Evolutionary conservation across 2,888 invertebrate species (phyloP).

Genomic region (Gymnocheta viridis): DNA sequence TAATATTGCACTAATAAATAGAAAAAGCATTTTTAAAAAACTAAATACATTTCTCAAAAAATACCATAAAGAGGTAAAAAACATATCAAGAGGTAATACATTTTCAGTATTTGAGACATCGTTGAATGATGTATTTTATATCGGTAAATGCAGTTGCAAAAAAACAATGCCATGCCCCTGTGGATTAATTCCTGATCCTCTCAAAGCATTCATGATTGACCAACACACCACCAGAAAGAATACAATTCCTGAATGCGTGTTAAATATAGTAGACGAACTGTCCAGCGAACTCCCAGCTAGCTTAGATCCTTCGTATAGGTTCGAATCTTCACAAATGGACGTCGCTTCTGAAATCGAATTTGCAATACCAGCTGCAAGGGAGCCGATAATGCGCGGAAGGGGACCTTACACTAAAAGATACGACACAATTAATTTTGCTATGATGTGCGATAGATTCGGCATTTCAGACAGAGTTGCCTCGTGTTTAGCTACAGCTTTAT

Average conservation of each 20-base stretch:
- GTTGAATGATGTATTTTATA: slow-evolving; percentile 2
- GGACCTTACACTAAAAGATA: slow-evolving; percentile 10
- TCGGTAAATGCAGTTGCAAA: slow-evolving; percentile 10
- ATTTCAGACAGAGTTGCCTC: no score
- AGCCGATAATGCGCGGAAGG: slow-evolving; percentile 23
- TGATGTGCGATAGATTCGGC: no score
- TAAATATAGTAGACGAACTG: neutral
- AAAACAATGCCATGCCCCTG: slow-evolving; percentile 13
- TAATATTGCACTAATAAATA: no score
- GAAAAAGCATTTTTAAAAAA: no score
- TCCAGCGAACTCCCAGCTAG: neutral
- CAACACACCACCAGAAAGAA: neutral
- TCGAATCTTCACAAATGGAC: slow-evolving; percentile 44
- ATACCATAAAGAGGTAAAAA: slow-evolving; percentile 25
- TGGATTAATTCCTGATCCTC: slow-evolving; percentile 24
- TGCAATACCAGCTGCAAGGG: slow-evolving; percentile 19
- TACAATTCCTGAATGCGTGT: neutral
- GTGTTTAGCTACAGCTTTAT: slow-evolving; percentile 26
- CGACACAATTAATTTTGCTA: slow-evolving; percentile 21
- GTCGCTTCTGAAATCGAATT: slow-evolving; percentile 27
- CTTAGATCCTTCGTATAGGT: slow-evolving; percentile 19
- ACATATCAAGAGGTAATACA: slow-evolving; percentile 11
- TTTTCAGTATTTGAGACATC: slow-evolving; percentile 34
- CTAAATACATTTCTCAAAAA: no score
- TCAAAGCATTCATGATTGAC: no score